These are phyloP conservation scores for Cassiopea xamachana DNA, from an alignment of 30 jellyfish, hydroid and myxozoan genomes.

Conservation along the genomic window DNA sequence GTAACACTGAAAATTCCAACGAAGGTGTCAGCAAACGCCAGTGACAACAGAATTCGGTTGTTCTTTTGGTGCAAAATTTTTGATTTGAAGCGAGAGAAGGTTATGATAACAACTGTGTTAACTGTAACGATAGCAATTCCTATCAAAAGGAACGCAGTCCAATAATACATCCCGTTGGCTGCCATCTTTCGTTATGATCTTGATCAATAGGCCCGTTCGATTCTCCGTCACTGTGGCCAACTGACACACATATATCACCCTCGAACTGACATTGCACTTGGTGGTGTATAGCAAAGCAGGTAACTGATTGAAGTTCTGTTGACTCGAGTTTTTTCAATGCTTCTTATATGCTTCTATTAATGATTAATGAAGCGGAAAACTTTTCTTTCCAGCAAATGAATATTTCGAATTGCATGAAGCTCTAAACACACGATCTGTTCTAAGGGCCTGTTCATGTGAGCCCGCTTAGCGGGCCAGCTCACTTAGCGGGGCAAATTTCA, in stretches of 20 bases:
- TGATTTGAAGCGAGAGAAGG: background rate
- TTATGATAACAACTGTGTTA: slow-evolving; percentile 9
- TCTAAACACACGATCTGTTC: no score
- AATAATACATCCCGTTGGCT: background rate
- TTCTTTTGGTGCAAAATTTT: slow-evolving; percentile 17
- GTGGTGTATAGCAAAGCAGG: background rate
- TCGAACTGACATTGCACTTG: background rate
- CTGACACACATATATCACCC: no score
- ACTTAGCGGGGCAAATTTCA: no score
- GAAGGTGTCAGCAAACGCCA: slow-evolving; percentile 40
- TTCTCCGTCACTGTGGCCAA: no score
- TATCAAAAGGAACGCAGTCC: background rate
- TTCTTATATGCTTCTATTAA: background rate
- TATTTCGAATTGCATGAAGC: background rate
- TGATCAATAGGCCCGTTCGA: background rate
- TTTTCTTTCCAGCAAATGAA: background rate
- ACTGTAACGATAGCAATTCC: background rate
- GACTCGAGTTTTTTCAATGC: background rate
- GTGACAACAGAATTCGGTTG: slow-evolving; percentile 36
- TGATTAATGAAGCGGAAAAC: background rate
- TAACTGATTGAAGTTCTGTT: no score
- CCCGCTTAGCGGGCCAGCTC: no score
- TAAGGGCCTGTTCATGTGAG: no score
- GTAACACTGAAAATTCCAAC: slow-evolving; percentile 36
- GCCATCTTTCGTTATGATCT: background rate